A percentile compares a stretch with the other conserved stretches of the same genome.
phyloP scores from a whole-genome alignment of 2,888 invertebrate genomes.

The Hymenopus coronatus region DNA sequence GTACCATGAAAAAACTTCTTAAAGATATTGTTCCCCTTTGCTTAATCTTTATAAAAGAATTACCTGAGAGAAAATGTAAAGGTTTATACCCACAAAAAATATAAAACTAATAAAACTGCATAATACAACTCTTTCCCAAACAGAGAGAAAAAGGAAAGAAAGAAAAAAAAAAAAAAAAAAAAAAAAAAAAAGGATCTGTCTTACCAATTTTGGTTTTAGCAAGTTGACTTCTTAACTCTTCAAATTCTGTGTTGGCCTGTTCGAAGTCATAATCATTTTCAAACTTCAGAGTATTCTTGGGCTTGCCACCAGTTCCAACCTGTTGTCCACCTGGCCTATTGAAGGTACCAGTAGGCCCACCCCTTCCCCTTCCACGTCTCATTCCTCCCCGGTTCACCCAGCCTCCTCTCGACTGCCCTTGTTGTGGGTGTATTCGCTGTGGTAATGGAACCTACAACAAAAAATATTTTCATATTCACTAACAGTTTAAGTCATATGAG shows the following conservation, averaged over 20 bases:
- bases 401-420: constrained; percentile 47
- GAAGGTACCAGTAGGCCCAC: constrained; percentile 45
- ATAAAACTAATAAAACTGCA: too few species aligned
- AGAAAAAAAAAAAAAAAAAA: background rate
- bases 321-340: constrained; percentile 42
- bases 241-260: constrained; percentile 95
- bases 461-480: too few species aligned
- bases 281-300: constrained; percentile 76
- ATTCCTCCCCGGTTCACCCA: constrained; percentile 45
- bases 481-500: too few species aligned
- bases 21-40: too few species aligned
- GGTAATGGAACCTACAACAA: background rate
- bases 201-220: constrained; percentile 74
- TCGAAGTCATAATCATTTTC: constrained; percentile 98
- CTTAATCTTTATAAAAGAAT: too few species aligned
- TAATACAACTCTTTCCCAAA: background rate
- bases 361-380: constrained; percentile 43
- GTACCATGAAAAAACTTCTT: too few species aligned
- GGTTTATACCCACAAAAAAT: too few species aligned
- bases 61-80: too few species aligned
- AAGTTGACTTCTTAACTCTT: constrained; percentile 79
- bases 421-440: background rate
- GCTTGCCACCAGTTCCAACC: constrained; percentile 43
- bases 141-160: background rate
- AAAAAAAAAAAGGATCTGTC: background rate